Conservation (phyloP, 2,888 invertebrate genomes). For the Lasiommata megera region DNA sequence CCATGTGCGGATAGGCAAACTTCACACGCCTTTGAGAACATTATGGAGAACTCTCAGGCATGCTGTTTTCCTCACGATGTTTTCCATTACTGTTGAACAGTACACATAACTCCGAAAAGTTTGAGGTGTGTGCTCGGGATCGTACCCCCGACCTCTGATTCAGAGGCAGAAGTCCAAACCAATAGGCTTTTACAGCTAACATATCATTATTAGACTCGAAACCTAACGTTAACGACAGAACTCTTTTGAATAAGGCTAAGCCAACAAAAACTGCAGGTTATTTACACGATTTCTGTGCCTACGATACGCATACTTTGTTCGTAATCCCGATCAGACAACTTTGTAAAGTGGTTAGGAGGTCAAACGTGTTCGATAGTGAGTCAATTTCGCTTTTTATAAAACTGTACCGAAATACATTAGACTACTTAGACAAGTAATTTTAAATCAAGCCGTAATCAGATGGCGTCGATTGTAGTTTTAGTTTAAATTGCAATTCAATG, state of each 20-base stretch:
- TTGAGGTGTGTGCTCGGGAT: no score
- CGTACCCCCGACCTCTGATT: no score
- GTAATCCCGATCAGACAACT: background rate
- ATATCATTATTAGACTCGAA: background rate
- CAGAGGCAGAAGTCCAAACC: no score
- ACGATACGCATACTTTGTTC: background rate
- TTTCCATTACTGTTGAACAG: no score
- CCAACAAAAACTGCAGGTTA: background rate
- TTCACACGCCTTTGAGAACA: no score
- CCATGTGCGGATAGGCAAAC: no score
- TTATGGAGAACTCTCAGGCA: no score
- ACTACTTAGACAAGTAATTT: constrained; percentile 7
- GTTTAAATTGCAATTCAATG: constrained; percentile 8
- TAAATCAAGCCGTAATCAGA: constrained; percentile 11
- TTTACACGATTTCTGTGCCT: background rate
- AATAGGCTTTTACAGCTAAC: no score
- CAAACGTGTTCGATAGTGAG: constrained; percentile 25
- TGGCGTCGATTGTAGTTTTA: constrained; percentile 3
- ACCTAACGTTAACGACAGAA: background rate
- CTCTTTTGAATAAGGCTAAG: background rate
- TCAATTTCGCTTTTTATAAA: constrained; percentile 34
- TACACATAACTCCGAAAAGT: no score
- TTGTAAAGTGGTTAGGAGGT: constrained; percentile 16
- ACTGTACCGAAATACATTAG: constrained; percentile 24
- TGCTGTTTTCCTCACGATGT: no score